phyloP scores from a whole-genome alignment of 2,888 invertebrate species.

The Leptinotarsa haldemani region DNA sequence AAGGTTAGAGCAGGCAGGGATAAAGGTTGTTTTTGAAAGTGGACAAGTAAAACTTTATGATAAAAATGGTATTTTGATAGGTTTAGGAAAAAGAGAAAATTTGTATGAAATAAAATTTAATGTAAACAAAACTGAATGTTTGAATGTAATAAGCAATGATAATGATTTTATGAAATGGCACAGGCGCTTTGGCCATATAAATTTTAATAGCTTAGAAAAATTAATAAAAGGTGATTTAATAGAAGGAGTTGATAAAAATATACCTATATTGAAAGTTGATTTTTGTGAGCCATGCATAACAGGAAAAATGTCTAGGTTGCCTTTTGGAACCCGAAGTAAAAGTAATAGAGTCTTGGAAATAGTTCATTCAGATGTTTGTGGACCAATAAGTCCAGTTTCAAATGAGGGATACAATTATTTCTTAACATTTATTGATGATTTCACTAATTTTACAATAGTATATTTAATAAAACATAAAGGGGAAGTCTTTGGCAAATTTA shows the following conservation, averaged over 20 bases:
- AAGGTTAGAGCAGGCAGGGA: slow-evolving; percentile 26
- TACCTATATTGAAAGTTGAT: slow-evolving; percentile 34
- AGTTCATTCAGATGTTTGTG: slow-evolving; percentile 44
- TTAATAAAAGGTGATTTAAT: slow-evolving; percentile 30
- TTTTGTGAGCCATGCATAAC: slow-evolving; percentile 45
- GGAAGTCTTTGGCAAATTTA: slow-evolving; percentile 31
- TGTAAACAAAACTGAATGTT: slow-evolving; percentile 27
- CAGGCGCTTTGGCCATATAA: slow-evolving; percentile 22
- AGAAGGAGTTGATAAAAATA: slow-evolving; percentile 35
- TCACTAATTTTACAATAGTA: slow-evolving; percentile 27
- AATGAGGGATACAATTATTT: slow-evolving; percentile 28
- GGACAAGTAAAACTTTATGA: slow-evolving; percentile 28
- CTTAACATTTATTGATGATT: slow-evolving; percentile 33
- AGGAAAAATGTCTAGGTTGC: slow-evolving; percentile 41
- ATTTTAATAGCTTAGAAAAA: slow-evolving; percentile 21
- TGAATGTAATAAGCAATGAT: slow-evolving; percentile 38
- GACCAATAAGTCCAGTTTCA: slow-evolving; percentile 32
- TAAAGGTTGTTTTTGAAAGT: slow-evolving; percentile 36
- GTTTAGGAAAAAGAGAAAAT: slow-evolving; percentile 34
- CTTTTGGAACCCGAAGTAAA: slow-evolving; percentile 41
- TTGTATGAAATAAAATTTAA: slow-evolving; percentile 45
- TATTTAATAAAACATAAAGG: slow-evolving; percentile 30
- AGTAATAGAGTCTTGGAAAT: slow-evolving; percentile 39
- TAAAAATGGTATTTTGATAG: slow-evolving; percentile 27
- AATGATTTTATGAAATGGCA: slow-evolving; percentile 24